Base-by-base conservation (phyloP, 2,888 invertebrate genomes). In the Petrolisthes cinctipes region DNA sequence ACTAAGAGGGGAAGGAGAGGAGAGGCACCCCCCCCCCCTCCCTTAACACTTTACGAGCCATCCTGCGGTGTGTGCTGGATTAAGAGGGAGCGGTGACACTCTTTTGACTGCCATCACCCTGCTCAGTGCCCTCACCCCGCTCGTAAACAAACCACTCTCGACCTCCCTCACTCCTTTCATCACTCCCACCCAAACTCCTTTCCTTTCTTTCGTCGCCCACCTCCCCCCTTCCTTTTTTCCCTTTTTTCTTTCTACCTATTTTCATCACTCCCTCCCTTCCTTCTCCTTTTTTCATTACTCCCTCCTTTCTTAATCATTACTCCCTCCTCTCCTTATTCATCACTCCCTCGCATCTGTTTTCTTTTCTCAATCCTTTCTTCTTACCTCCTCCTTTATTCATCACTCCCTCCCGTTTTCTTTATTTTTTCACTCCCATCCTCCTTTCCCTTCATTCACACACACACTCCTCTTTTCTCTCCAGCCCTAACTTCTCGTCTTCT, bases 51-150 rank as follows among this genome's bases (percentile, higher is more conserved):
- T 82, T 82, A 82, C 68, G 66, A 51, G 51, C 68, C 82, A 66
- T 82, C 37, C 51, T 61, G 51, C 51, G 82, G 82, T 37, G 20
- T 23, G 14, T 53, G 51, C 37, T n/a, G 37, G 82, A 68, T 68
- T 82, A 68, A 82, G 68, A 51, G 51, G 82, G 23, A 68, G 23
- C 53, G 37, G 68, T 61, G 68, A 17, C 82, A 66, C 82, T 82
- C 82, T 82, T 82, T 82, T 82, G 82, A 82, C 82, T 82, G 51
- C 82, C 82, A 66, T 82, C 68, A 82, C 66, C 68, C 51, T 11
- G 7, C 68, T 82, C 82, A 68, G 66, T 68, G 23, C 66, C 82
- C 57, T 68, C 82, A 23, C 82, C 68, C 54, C n/a, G 54, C n/a
- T 17, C 20, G 14, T 17, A 56, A 53, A 54, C 61, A 56, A 5